phyloP scores from a whole-genome alignment of 35 echinoderm and acorn worm species.

The Chiridota heheva region DNA sequence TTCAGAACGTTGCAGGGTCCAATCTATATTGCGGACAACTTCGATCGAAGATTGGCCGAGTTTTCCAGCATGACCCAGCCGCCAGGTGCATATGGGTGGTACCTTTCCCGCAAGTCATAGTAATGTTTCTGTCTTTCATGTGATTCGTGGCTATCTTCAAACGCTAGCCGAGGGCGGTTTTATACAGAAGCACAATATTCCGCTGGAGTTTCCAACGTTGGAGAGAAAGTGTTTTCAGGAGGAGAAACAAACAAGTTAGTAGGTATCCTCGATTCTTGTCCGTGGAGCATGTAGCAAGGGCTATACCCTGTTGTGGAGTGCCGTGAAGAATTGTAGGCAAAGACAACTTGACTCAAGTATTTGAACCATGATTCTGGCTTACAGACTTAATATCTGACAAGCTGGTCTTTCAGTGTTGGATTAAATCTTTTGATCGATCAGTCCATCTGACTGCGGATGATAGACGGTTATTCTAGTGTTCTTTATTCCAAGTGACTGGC shows the following conservation, averaged over 20 bases:
- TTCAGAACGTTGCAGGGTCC: too few species aligned
- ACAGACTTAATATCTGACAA: neutral
- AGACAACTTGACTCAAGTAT: too few species aligned
- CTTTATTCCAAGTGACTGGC: conserved; percentile 6
- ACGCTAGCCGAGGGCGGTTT: too few species aligned
- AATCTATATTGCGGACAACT: too few species aligned
- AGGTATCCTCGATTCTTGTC: neutral
- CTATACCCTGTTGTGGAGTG: neutral
- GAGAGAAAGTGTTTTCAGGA: neutral
- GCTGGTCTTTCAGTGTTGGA: conserved; percentile 13
- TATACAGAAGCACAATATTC: neutral
- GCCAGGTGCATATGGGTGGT: too few species aligned
- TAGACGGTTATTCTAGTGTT: conserved; percentile 28
- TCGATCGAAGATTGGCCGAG: too few species aligned
- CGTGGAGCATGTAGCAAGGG: neutral
- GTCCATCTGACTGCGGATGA: too few species aligned
- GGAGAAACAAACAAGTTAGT: neutral
- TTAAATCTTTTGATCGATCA: conserved; percentile 7
- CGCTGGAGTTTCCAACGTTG: neutral
- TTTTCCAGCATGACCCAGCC: too few species aligned
- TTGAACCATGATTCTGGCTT: neutral
- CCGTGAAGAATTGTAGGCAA: conserved; percentile 2
- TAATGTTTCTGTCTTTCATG: neutral
- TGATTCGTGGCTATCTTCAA: neutral
- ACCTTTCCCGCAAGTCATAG: too few species aligned